These are phyloP conservation scores for Steinernema khuongi DNA, from an alignment of 1,140 invertebrate genomes.

Conservation along the genomic window DNA sequence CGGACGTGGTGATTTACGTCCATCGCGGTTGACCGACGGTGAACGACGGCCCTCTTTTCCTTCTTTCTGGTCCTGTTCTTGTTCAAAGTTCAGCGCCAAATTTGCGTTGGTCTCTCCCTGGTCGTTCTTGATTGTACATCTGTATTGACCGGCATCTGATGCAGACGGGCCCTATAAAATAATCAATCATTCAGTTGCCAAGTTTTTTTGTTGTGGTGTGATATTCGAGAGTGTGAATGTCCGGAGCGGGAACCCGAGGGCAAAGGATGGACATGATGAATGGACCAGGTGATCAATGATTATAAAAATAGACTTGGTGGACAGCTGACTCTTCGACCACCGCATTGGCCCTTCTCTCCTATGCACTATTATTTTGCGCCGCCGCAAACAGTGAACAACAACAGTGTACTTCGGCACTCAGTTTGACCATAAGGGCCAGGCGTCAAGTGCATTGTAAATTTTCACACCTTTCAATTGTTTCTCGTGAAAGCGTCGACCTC, in stretches of 20 bases:
- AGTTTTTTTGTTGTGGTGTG: too few species aligned
- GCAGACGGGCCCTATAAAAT: slow-evolving; percentile 74
- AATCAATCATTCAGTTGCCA: not conserved
- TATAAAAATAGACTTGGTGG: not conserved
- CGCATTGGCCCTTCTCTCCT: not conserved
- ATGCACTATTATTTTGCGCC: not conserved
- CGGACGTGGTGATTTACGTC: slow-evolving; percentile 33
- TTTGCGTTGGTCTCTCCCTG: slow-evolving; percentile 92
- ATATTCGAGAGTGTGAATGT: too few species aligned
- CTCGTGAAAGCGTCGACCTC: not conserved
- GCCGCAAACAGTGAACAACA: not conserved
- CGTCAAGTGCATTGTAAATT: not conserved
- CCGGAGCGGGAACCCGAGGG: too few species aligned
- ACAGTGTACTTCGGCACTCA: not conserved
- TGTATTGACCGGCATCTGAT: slow-evolving; percentile 92
- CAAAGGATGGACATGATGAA: not conserved
- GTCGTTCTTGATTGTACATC: slow-evolving; percentile 92
- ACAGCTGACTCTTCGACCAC: not conserved
- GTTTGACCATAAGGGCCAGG: not conserved
- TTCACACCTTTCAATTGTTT: slow-evolving; percentile 1
- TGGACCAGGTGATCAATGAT: slow-evolving; percentile 1
- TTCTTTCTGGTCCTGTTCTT: slow-evolving; percentile 62
- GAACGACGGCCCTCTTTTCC: slow-evolving; percentile 2
- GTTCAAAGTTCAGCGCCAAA: slow-evolving; percentile 92
- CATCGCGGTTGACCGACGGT: slow-evolving; percentile 22